Conservation (phyloP, 2,113 vertebrate genomes). For the Calyptommatus sinebrachiatus region DNA sequence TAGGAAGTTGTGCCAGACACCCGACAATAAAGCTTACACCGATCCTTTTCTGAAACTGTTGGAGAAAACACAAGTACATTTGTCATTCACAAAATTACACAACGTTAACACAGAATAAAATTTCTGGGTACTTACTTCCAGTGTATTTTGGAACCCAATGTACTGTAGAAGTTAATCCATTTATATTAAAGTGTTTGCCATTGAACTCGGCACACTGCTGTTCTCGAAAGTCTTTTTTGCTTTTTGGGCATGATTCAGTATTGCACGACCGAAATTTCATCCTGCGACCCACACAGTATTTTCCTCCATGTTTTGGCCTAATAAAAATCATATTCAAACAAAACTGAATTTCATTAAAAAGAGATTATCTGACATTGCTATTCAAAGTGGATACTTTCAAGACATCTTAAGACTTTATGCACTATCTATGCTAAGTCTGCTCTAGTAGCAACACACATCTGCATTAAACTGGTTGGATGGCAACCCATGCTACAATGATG, state of each 20-base stretch:
- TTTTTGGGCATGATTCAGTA: constrained; percentile 90
- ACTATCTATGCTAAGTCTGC: too few relatives aligned
- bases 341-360: constrained; percentile 44
- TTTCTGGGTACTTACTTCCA: constrained; percentile 83
- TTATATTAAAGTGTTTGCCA: constrained; percentile 96
- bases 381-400: constrained; percentile 32
- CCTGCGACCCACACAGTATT: constrained; percentile 92
- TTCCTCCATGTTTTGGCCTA: constrained; percentile 92
- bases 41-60: constrained; percentile 93
- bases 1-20: constrained; percentile 89
- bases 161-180: constrained; percentile 87
- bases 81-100: constrained; percentile 22
- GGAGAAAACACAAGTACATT: constrained; percentile 50
- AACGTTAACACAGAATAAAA: constrained; percentile 27
- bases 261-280: constrained; percentile 98
- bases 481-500: too few relatives aligned
- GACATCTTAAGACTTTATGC: neutral
- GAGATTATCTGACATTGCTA: constrained; percentile 8
- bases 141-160: constrained; percentile 96
- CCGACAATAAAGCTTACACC: constrained; percentile 96
- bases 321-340: constrained; percentile 38
- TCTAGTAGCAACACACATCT: too few relatives aligned
- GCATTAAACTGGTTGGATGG: too few relatives aligned
- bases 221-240: constrained; percentile 87
- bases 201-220: constrained; percentile 93